phyloP scores from a whole-genome alignment of 2,113 vertebrate genomes.

The Cinclus cinclus region DNA sequence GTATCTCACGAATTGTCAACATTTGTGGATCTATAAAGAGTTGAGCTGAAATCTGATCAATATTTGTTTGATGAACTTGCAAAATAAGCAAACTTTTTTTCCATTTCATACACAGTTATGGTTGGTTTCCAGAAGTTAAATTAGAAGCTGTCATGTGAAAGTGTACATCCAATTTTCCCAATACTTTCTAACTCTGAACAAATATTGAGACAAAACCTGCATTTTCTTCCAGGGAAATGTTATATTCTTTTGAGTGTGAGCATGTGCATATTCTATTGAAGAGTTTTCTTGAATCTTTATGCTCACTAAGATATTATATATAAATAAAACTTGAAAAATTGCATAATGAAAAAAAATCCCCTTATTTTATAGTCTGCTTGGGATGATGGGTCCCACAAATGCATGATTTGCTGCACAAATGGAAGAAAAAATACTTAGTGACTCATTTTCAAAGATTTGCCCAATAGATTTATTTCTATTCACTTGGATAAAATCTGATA shows the following conservation, averaged over 20 bases:
- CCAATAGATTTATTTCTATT: background rate
- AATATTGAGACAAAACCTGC: background rate
- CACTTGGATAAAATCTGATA: background rate
- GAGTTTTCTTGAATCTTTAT: background rate
- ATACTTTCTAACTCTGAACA: background rate
- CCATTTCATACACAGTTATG: background rate
- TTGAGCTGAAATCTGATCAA: background rate
- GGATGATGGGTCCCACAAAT: background rate
- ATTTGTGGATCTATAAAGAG: background rate
- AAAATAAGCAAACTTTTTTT: background rate
- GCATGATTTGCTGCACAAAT: background rate
- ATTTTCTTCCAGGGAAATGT: background rate
- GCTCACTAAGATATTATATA: background rate
- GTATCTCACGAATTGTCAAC: background rate
- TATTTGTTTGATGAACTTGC: background rate
- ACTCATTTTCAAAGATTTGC: background rate
- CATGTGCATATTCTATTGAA: background rate
- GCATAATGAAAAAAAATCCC: fast-evolving
- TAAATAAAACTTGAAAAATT: background rate
- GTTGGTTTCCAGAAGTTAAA: background rate
- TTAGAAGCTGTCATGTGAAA: background rate
- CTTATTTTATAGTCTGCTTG: background rate
- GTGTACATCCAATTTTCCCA: background rate
- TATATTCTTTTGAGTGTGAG: background rate
- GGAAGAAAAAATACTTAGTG: background rate